Percentiles rank a stretch among this genome's conserved stretches.
phyloP scores from a whole-genome alignment of 1,140 invertebrate genomes.

The Sycophaga agraensis region DNA sequence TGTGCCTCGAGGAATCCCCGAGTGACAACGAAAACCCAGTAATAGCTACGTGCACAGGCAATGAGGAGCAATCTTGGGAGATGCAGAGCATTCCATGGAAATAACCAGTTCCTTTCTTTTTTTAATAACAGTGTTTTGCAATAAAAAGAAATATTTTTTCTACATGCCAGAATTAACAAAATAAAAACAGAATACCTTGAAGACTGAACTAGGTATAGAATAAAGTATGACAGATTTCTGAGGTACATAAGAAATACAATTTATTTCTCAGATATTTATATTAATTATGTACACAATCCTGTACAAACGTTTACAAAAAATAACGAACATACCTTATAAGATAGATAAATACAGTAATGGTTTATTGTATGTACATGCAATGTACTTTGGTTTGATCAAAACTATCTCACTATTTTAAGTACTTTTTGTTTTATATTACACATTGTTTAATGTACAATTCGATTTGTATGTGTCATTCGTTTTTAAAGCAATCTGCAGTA shows the following conservation, averaged over 20 bases:
- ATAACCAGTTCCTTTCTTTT: conserved; percentile 31
- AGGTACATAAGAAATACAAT: conserved; percentile 37
- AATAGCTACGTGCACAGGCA: conserved; percentile 56
- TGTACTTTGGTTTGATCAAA: conserved; percentile 35
- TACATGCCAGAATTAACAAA: neutral
- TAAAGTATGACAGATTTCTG: conserved; percentile 7
- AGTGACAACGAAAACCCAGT: conserved; percentile 51
- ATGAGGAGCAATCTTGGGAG: conserved; percentile 59
- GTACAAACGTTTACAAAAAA: conserved; percentile 46
- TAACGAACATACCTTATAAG: too few relatives aligned
- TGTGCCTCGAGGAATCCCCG: conserved; percentile 60
- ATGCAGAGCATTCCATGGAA: conserved; percentile 59
- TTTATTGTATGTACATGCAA: conserved; percentile 43
- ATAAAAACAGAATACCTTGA: too few relatives aligned
- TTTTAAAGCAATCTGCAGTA: too few relatives aligned
- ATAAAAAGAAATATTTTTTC: neutral
- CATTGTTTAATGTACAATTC: conserved; percentile 38
- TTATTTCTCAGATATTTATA: conserved; percentile 38
- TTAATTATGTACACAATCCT: conserved; percentile 42
- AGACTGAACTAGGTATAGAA: conserved; percentile 7
- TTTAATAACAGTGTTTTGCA: neutral
- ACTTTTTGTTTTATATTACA: conserved; percentile 29
- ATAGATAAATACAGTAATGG: too few relatives aligned
- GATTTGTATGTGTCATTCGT: conserved; percentile 5
- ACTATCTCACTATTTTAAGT: conserved; percentile 33